Percentiles rank a stretch among this genome's conserved stretches.
Evolutionary conservation across 92 coral and sea anemone species (phyloP).

Genomic region (Desmophyllum pertusum): DNA sequence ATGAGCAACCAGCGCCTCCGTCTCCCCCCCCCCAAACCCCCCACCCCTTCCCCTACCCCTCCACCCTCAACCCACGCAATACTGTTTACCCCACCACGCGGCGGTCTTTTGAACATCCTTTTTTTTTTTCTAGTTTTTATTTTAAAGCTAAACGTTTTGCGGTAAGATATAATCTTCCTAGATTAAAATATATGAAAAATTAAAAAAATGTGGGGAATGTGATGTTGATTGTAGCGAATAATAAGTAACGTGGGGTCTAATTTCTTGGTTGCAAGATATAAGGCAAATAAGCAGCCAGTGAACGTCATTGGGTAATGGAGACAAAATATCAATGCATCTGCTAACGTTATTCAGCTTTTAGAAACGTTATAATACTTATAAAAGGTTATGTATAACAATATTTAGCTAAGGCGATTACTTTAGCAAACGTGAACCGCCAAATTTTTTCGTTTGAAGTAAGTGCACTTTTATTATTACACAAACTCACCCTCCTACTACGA

Average conservation of each 20-base stretch:
- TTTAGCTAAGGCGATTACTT: not conserved
- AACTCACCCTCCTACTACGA: not conserved
- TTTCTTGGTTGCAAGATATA: not conserved
- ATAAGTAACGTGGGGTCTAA: not conserved
- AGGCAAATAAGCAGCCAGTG: conserved; percentile 8
- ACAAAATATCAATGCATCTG: no score
- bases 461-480: not conserved
- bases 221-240: not conserved
- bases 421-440: not conserved
- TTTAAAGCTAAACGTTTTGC: not conserved
- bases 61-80: not conserved
- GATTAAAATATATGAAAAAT: no score
- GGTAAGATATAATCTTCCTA: not conserved
- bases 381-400: not conserved
- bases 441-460: not conserved
- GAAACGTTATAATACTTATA: not conserved
- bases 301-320: not conserved
- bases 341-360: no score
- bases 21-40: no score
- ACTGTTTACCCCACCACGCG: no score
- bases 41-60: not conserved
- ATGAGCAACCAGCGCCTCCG: no score
- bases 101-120: not conserved
- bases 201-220: not conserved
- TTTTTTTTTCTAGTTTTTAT: not conserved